Percentiles rank a stretch among this genome's conserved stretches.
Conservation (phyloP, 2,797 vertebrate species). For the Natrix natrix region DNA sequence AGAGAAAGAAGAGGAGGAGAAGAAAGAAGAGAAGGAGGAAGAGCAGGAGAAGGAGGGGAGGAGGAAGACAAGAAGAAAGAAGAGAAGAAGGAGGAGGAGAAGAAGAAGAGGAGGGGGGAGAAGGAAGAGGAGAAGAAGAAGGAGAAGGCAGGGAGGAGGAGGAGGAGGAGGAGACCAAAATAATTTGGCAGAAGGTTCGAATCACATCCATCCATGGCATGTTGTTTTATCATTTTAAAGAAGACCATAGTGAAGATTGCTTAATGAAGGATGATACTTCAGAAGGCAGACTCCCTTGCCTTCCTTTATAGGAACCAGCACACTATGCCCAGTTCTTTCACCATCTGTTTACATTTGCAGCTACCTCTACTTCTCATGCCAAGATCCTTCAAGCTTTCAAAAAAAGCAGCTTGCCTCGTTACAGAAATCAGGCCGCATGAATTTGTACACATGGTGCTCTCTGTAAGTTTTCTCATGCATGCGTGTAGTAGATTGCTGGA, state of each 20-base stretch:
- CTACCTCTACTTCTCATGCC: constrained; percentile 77
- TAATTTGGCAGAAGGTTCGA: constrained; percentile 73
- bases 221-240: constrained; percentile 76
- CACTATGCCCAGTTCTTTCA: constrained; percentile 81
- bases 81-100: constrained; percentile 42
- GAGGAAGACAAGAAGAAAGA: constrained; percentile 31
- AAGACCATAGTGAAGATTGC: constrained; percentile 69
- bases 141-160: constrained; percentile 38
- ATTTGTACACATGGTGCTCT: constrained; percentile 59
- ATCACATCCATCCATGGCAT: constrained; percentile 81
- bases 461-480: constrained; percentile 19
- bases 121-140: constrained; percentile 39
- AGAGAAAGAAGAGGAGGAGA: background rate
- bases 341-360: constrained; percentile 83
- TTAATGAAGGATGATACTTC: constrained; percentile 77
- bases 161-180: constrained; percentile 63
- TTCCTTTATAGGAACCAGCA: constrained; percentile 75
- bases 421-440: constrained; percentile 23
- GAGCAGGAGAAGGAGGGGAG: constrained; percentile 43
- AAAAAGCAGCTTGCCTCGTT: constrained; percentile 66
- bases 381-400: constrained; percentile 79
- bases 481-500: too few relatives aligned
- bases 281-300: constrained; percentile 63
- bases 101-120: constrained; percentile 27
- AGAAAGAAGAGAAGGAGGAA: constrained; percentile 42